Evolutionary conservation across 2,888 invertebrate species (phyloP).

Genomic region (Leucozona laternaria): DNA sequence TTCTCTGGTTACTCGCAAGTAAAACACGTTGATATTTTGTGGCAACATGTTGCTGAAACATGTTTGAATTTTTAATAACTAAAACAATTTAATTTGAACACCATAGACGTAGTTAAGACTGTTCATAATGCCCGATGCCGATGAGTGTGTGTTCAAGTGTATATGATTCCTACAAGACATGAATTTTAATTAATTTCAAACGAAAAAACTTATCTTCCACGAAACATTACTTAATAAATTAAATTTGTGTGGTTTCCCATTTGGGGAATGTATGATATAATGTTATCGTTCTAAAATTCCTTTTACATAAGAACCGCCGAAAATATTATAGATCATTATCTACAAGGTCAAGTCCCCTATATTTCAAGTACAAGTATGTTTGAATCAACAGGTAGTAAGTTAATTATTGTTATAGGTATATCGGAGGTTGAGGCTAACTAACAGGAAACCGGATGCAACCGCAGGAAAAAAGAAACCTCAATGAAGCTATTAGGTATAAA

Average conservation of each 20-base stretch:
- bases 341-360: conserved; percentile 3
- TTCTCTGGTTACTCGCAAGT: no score
- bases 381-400: neutral
- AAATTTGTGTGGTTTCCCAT: conserved; percentile 3
- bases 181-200: conserved; percentile 2
- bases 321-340: neutral
- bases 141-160: neutral
- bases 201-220: neutral
- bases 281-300: conserved; percentile 2
- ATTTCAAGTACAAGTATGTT: no score
- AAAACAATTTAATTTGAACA: no score
- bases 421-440: neutral
- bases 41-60: no score
- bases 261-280: neutral
- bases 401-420: neutral
- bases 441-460: conserved; percentile 19
- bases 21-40: no score
- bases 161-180: neutral
- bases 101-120: neutral
- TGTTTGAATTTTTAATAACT: no score
- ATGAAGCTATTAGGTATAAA: conserved; percentile 7
- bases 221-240: neutral
- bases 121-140: no score
- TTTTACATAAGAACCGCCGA: neutral
- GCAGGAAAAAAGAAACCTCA: neutral